A percentile compares a stretch with the other conserved stretches of the same genome.
phyloP scores from a whole-genome alignment of 2,113 vertebrate genomes.

The Hystrix cristata region DNA sequence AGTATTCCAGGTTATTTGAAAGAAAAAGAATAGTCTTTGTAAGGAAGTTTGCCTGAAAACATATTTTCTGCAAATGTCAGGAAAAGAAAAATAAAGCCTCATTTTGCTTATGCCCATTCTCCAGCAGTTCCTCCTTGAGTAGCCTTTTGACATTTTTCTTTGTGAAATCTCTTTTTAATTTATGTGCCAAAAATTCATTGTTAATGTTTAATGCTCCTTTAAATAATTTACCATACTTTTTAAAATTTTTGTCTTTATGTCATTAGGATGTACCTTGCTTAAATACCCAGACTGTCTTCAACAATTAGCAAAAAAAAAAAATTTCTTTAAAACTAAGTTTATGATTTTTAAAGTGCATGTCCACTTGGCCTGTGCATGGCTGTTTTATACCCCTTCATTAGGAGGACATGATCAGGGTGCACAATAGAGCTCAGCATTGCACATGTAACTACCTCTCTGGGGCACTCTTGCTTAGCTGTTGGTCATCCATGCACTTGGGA shows the following conservation, averaged over 20 bases:
- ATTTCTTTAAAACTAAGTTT: background rate
- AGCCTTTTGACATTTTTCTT: background rate
- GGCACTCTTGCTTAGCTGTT: background rate
- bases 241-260: slow-evolving; percentile 31
- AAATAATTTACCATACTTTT: background rate
- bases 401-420: background rate
- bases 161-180: background rate
- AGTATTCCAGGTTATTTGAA: background rate
- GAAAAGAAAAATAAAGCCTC: background rate
- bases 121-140: background rate
- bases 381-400: fast-evolving
- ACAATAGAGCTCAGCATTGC: background rate
- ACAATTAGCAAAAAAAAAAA: background rate
- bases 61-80: background rate
- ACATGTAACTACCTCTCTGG: background rate
- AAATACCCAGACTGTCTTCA: background rate
- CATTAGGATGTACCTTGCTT: background rate
- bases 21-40: background rate
- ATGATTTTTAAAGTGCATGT: background rate
- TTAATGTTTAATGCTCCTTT: background rate
- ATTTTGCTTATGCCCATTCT: background rate
- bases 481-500: background rate
- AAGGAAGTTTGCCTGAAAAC: slow-evolving; percentile 30
- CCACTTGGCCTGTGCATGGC: background rate
- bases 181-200: background rate